Conservation (phyloP, 2,797 vertebrate genomes). For the Sciurus carolinensis region DNA sequence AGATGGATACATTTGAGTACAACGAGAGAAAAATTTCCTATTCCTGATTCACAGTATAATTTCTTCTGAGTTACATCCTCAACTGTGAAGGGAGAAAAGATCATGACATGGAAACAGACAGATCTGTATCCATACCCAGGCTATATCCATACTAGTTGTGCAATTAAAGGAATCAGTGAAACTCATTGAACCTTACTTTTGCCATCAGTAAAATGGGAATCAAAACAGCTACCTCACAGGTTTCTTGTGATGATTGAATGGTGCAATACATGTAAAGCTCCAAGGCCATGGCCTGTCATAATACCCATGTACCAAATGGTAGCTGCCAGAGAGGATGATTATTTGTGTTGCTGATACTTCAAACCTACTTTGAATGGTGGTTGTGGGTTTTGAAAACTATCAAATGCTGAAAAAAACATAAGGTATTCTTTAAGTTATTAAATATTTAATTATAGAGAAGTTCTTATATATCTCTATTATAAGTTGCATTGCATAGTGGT, state of each 20-base stretch:
- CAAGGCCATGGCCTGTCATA: background rate
- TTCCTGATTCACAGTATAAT: background rate
- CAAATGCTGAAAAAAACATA: background rate
- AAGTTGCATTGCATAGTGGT: background rate
- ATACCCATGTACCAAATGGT: background rate
- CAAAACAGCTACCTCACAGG: background rate
- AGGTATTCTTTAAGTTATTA: slow-evolving; percentile 10
- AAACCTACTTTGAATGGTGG: background rate
- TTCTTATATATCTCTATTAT: slow-evolving; percentile 30
- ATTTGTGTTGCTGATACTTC: slow-evolving; percentile 5
- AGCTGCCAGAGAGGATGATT: background rate
- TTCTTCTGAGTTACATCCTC: slow-evolving; percentile 1
- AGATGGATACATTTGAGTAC: background rate
- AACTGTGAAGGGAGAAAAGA: background rate
- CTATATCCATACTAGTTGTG: background rate
- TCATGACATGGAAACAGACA: background rate
- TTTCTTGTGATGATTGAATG: slow-evolving; percentile 1
- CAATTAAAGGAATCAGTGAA: background rate
- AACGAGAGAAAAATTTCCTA: slow-evolving; percentile 20
- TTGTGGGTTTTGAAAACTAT: slow-evolving; percentile 45
- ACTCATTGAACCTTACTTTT: background rate
- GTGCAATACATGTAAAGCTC: background rate
- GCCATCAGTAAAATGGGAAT: background rate
- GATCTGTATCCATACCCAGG: background rate
- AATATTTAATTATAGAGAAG: slow-evolving; percentile 12